These are phyloP conservation scores for Ianthella basta DNA, from an alignment of 37 sponge, comb jelly and placozoan genomes.

Conservation along the genomic window DNA sequence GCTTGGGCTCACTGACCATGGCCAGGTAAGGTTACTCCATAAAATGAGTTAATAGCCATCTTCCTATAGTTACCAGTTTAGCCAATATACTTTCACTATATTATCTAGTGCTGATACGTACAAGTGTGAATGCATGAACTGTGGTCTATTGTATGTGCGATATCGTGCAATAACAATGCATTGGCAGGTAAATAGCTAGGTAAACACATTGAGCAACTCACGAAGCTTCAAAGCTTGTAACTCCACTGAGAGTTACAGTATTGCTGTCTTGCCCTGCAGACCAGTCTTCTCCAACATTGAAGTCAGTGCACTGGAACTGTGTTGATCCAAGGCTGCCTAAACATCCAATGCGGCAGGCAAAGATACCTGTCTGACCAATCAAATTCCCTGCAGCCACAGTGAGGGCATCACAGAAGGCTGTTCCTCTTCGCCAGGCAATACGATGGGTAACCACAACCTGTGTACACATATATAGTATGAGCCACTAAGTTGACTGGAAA, in stretches of 20 bases:
- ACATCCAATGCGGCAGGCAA: conserved; percentile 32
- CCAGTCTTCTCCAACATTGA: conserved; percentile 45
- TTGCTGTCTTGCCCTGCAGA: conserved; percentile 28
- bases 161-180: too few species aligned
- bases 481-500: neutral
- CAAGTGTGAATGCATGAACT: too few species aligned
- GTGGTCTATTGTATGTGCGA: too few species aligned
- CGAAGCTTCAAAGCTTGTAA: conserved; percentile 41
- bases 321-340: conserved; percentile 19
- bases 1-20: too few species aligned
- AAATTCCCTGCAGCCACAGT: neutral
- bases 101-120: too few species aligned
- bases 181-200: too few species aligned
- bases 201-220: too few species aligned
- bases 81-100: too few species aligned
- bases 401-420: neutral
- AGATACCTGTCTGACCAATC: conserved; percentile 23
- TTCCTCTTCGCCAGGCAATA: conserved; percentile 44
- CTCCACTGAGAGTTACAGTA: neutral
- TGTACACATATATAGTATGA: neutral
- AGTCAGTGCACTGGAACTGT: conserved; percentile 47
- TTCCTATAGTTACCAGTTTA: too few species aligned
- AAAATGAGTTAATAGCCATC: too few species aligned
- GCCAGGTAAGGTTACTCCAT: too few species aligned
- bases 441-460: conserved; percentile 49